Evolutionary conservation across 2,113 vertebrate genomes (phyloP).

Genomic region (Petaurus breviceps): DNA sequence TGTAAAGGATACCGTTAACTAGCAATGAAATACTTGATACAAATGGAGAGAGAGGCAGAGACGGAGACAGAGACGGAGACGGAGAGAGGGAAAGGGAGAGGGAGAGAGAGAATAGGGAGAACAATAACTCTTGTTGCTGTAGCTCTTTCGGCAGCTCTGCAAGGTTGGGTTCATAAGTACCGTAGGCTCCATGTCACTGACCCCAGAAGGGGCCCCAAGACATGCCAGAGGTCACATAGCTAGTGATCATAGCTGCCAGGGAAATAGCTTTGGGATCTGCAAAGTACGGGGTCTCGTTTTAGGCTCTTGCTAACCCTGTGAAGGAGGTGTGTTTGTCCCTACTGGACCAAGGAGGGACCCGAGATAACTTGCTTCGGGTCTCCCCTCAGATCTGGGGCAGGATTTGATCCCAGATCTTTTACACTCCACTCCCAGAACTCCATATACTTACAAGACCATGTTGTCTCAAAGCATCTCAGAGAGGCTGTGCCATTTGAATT

Average conservation of each 20-base stretch:
- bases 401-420: not conserved
- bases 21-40: not conserved
- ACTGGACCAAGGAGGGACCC: not conserved
- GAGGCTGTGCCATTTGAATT: rapidly evolving
- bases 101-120: not conserved
- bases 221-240: not conserved
- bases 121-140: not conserved
- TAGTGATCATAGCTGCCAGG: too few species aligned
- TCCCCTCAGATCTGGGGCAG: not conserved
- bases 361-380: not conserved
- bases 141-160: not conserved
- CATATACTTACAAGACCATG: not conserved
- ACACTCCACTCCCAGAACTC: not conserved
- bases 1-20: not conserved
- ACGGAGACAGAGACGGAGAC: too few species aligned
- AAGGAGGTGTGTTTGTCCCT: rapidly evolving
- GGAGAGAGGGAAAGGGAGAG: too few species aligned
- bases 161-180: not conserved
- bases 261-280: not conserved
- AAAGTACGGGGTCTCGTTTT: not conserved
- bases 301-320: not conserved
- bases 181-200: not conserved
- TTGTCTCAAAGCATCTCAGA: too few species aligned
- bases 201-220: not conserved
- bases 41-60: not conserved